A percentile compares a stretch with the other conserved stretches of the same genome.
phyloP scores from a whole-genome alignment of 2,888 invertebrate species.

The Drosophila koepferae region DNA sequence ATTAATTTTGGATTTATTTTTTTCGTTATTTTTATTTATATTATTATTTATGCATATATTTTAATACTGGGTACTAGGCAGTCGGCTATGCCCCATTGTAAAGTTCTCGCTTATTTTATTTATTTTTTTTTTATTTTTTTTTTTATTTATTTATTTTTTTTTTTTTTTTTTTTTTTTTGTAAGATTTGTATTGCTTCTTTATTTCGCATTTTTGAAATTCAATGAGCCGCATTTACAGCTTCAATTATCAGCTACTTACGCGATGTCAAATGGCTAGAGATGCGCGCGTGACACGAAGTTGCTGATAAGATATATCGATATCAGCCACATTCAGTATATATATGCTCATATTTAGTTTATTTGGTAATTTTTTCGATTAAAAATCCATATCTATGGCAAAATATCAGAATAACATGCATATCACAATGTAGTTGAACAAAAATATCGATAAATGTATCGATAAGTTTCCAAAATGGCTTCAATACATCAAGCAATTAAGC shows the following conservation, averaged over 20 bases:
- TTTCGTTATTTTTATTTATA: too few relatives aligned
- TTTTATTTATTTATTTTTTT: neutral
- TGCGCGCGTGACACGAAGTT: constrained; percentile 15
- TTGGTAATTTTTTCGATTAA: too few relatives aligned
- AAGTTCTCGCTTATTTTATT: neutral
- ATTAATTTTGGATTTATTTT: neutral
- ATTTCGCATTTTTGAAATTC: constrained; percentile 51
- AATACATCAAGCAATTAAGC: neutral
- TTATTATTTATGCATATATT: too few relatives aligned
- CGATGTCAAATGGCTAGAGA: constrained; percentile 1
- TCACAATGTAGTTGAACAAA: too few relatives aligned
- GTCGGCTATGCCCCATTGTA: neutral
- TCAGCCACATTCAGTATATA: neutral
- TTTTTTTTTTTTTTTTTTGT: neutral
- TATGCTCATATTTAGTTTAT: neutral
- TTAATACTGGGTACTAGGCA: neutral
- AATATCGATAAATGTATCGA: too few relatives aligned
- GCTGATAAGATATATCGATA: neutral
- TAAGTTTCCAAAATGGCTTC: accelerated
- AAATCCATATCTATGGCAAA: too few relatives aligned
- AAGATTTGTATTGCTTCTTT: constrained; percentile 8
- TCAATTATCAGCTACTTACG: constrained; percentile 31
- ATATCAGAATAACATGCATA: too few relatives aligned
- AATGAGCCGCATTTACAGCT: constrained; percentile 66
- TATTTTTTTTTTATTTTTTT: neutral